Conservation (phyloP, 2,888 invertebrate genomes). For the Ormyrus thymus region DNA sequence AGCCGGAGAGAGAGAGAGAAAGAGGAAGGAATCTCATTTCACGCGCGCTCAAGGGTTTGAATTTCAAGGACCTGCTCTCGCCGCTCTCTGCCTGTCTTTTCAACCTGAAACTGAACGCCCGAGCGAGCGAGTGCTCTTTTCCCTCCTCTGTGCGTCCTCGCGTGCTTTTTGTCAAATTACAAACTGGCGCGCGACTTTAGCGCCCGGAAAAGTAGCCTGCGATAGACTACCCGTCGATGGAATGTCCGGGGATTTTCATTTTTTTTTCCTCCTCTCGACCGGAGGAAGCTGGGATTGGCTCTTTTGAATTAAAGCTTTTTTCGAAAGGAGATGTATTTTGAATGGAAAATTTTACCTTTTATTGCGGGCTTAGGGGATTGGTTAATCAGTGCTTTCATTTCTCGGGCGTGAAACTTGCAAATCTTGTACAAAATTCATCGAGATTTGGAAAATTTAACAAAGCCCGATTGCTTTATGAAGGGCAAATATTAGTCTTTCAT, state of each 20-base stretch:
- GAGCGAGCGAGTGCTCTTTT: slow-evolving; percentile 4
- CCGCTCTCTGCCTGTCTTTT: background rate
- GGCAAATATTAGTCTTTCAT: slow-evolving; percentile 39
- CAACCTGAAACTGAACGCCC: slow-evolving; percentile 23
- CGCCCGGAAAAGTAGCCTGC: too few relatives aligned
- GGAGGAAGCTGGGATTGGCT: too few relatives aligned
- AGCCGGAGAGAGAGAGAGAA: background rate
- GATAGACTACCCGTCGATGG: too few relatives aligned
- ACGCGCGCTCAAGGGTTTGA: slow-evolving; percentile 24
- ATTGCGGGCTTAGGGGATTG: too few relatives aligned
- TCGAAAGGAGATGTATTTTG: too few relatives aligned
- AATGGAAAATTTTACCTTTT: too few relatives aligned
- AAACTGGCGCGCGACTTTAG: background rate
- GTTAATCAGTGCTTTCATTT: too few relatives aligned
- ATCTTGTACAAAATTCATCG: slow-evolving; percentile 8
- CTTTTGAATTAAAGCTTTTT: too few relatives aligned
- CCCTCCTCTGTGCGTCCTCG: background rate
- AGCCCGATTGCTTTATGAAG: background rate
- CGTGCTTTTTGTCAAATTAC: slow-evolving; percentile 18
- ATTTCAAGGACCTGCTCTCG: slow-evolving; percentile 16
- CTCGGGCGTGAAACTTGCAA: background rate
- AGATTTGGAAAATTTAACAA: background rate
- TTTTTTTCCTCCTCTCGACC: too few relatives aligned
- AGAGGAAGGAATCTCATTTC: slow-evolving; percentile 37
- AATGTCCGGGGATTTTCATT: too few relatives aligned